These are phyloP conservation scores for Nomada hirtipes DNA, from an alignment of 2,888 invertebrate genomes.

Conservation along the genomic window DNA sequence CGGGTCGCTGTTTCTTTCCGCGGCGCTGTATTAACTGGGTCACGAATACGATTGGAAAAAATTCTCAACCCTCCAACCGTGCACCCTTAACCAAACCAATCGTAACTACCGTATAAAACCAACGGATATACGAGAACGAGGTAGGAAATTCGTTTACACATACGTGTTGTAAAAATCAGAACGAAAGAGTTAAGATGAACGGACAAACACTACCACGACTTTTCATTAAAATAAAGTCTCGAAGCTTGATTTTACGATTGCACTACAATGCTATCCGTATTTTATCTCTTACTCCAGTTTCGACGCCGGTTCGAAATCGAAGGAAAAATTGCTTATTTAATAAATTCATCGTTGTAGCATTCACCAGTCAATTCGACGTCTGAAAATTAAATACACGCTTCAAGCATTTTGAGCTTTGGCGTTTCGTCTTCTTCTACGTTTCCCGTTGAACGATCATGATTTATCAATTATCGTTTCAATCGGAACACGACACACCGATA, in stretches of 20 bases:
- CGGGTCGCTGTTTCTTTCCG: conserved; percentile 39
- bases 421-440: conserved; percentile 21
- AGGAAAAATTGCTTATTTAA: conserved; percentile 60
- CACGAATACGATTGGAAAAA: conserved; percentile 42
- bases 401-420: conserved; percentile 2
- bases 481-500: conserved; percentile 44
- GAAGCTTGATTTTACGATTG: conserved; percentile 51
- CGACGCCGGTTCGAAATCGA: conserved; percentile 55
- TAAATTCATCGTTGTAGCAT: conserved; percentile 14
- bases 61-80: conserved; percentile 6
- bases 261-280: not conserved
- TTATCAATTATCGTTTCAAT: conserved; percentile 55
- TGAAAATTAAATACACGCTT: not conserved
- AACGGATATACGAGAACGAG: not conserved
- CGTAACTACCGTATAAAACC: conserved; percentile 30
- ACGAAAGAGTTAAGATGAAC: conserved; percentile 37
- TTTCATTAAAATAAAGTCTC: conserved; percentile 77
- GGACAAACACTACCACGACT: conserved; percentile 53
- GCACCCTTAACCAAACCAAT: not conserved
- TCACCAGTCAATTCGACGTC: conserved; percentile 43
- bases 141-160: conserved; percentile 25
- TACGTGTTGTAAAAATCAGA: conserved; percentile 43
- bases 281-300: conserved; percentile 48
- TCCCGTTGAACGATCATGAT: conserved; percentile 36
- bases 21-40: conserved; percentile 39